Base-by-base conservation (phyloP, 2,888 invertebrate genomes). In the Rotaria socialis region DNA sequence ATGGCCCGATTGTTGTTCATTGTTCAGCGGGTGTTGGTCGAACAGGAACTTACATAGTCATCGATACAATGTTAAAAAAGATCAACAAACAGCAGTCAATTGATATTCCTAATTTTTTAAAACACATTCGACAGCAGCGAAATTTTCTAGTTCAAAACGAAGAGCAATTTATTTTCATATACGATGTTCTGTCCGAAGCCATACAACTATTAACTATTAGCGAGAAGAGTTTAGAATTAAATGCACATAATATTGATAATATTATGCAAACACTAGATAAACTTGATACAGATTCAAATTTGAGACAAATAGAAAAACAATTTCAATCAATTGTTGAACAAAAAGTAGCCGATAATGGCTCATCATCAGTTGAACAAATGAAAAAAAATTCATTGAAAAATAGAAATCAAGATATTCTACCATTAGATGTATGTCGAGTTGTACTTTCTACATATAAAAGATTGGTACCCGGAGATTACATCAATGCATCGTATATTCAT, bases 131-230 rank as follows among this genome's bases (percentile, higher is more conserved):
- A 86, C 94, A 95, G 41, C 98, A 98, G 91, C 93, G 98, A 86
- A 97, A 97, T 92, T 96, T 96, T 91, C 93, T 98, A 88, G 98
- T 98, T 0, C 98, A 98, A 92, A 99, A 97, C 19, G 96, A 98
- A 92, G 97, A 98, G 90, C 98, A 98, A 91, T 98, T 97, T 92
- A 96, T 97, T 88, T 97, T 99, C 92, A 96, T 97, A 88, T 97
- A 98, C 92, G 97, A 97, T 91, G 97, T 97, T 0, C 91, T 98
- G 87, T 93, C 96, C 67, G 97, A 97, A 92, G 75, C 75, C 7
- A 24, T 24, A 43, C 41, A 80, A 16, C 22, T 47, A 47, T 96
- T 96, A 88, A 96, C 97, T 67, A 80, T 47, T 80, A 47, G 47
- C 47, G 24, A 22, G 10, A 85, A 95, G 95, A 92, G 96, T 95